Percentiles rank a stretch among this genome's conserved stretches.
phyloP scores from a whole-genome alignment of 2,797 vertebrate genomes.

The Tiaroga cobitis region DNA sequence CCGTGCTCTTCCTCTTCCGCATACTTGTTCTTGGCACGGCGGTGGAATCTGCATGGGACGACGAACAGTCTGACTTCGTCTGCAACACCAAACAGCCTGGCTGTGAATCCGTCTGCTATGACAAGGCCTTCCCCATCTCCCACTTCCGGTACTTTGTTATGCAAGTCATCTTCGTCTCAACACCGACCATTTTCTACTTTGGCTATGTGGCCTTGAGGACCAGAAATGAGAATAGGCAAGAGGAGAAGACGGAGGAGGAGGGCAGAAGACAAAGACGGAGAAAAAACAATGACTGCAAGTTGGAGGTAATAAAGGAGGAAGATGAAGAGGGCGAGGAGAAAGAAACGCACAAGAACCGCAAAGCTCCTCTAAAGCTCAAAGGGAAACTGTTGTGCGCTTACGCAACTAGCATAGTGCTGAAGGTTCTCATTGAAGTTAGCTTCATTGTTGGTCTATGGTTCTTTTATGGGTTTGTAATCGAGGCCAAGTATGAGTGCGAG shows the following conservation, averaged over 20 bases:
- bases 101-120: conserved; percentile 82
- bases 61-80: conserved; percentile 79
- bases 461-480: conserved; percentile 81
- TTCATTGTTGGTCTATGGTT: conserved; percentile 82
- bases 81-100: conserved; percentile 84
- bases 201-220: conserved; percentile 77
- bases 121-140: conserved; percentile 85
- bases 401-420: conserved; percentile 75
- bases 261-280: conserved; percentile 24
- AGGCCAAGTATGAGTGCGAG: conserved; percentile 73
- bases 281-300: conserved; percentile 43
- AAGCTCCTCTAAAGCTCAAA: conserved; percentile 69
- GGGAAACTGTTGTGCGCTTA: conserved; percentile 79
- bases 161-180: conserved; percentile 84
- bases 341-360: conserved; percentile 48
- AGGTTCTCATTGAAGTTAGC: conserved; percentile 77
- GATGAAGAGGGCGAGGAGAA: conserved; percentile 71
- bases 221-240: conserved; percentile 42
- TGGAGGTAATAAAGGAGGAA: conserved; percentile 62
- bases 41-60: conserved; percentile 84
- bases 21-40: conserved; percentile 81
- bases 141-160: conserved; percentile 86
- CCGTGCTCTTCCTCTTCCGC: conserved; percentile 85
- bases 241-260: conserved; percentile 38
- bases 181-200: conserved; percentile 83